Conservation (phyloP, 2,797 vertebrate genomes). For the Tangara arthus region DNA sequence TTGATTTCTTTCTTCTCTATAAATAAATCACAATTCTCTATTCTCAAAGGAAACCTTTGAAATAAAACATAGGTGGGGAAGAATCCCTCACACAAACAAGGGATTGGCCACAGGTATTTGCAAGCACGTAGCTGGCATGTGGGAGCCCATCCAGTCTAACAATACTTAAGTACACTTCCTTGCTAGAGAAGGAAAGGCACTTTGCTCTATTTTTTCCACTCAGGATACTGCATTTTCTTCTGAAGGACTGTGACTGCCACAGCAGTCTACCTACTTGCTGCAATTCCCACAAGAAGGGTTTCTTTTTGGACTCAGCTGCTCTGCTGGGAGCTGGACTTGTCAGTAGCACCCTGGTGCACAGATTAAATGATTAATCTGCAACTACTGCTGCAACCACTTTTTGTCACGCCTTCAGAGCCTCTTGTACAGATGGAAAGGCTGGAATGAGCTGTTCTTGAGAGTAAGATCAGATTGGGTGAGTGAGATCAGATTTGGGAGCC, state of each 20-base stretch:
- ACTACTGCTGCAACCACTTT: not conserved
- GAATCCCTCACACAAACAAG: not conserved
- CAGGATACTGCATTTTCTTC: not conserved
- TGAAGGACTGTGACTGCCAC: not conserved
- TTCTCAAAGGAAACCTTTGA: not conserved
- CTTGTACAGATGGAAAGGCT: not conserved
- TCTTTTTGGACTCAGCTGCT: not conserved
- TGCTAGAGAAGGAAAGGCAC: not conserved
- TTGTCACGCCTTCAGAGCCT: rapidly evolving
- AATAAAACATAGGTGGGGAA: not conserved
- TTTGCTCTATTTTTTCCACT: not conserved
- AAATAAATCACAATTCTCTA: not conserved
- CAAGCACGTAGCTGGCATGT: not conserved
- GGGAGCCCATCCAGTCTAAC: not conserved
- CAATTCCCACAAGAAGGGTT: not conserved
- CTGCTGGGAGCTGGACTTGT: not conserved
- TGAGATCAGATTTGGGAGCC: not conserved
- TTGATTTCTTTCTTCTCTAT: not conserved
- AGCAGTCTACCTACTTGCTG: not conserved
- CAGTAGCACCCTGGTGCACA: not conserved
- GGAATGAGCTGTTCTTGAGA: not conserved
- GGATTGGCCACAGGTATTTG: not conserved
- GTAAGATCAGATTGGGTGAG: not conserved
- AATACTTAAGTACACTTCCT: not conserved
- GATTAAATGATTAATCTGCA: not conserved